These are phyloP conservation scores for Mesodorylaimus sp. DNA, from an alignment of 2,888 invertebrate species.

Conservation along the genomic window DNA sequence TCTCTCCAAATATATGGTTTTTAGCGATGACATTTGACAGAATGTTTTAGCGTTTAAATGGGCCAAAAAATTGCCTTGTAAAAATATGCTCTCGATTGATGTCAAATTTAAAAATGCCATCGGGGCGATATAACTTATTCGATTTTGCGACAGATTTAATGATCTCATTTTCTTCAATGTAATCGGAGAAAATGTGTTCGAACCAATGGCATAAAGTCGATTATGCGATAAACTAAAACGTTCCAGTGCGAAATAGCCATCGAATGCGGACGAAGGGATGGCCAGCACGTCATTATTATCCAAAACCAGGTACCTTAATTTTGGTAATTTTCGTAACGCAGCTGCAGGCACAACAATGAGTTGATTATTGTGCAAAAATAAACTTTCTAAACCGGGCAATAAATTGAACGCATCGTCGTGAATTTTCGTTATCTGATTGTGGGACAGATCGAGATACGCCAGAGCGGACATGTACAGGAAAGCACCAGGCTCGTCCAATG, in stretches of 20 bases:
- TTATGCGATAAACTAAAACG: constrained; percentile 27
- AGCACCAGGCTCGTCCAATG: constrained; percentile 38
- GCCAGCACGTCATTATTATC: constrained; percentile 73
- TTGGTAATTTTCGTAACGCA: constrained; percentile 51
- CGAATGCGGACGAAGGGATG: constrained; percentile 59
- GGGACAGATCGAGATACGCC: constrained; percentile 59
- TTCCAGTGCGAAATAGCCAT: constrained; percentile 44
- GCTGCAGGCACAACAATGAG: constrained; percentile 52
- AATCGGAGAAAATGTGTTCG: constrained; percentile 18
- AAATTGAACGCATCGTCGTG: constrained; percentile 53
- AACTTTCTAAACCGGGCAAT: constrained; percentile 52
- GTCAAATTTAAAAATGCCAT: constrained; percentile 16
- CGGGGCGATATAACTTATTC: constrained; percentile 16
- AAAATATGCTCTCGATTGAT: constrained; percentile 45
- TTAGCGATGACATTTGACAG: constrained; percentile 46
- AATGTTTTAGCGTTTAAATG: constrained; percentile 33
- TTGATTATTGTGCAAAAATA: constrained; percentile 41
- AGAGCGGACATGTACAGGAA: constrained; percentile 59
- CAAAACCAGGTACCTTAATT: constrained; percentile 65
- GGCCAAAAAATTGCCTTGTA: constrained; percentile 31
- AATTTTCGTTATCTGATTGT: constrained; percentile 56
- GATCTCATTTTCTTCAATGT: constrained; percentile 17
- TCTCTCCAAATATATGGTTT: constrained; percentile 18
- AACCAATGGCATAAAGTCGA: constrained; percentile 18
- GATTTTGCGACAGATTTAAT: constrained; percentile 20